A percentile compares a stretch with the other conserved stretches of the same genome.
phyloP scores from a whole-genome alignment of 2,797 vertebrate genomes.

The Phoxinus dragarum region DNA sequence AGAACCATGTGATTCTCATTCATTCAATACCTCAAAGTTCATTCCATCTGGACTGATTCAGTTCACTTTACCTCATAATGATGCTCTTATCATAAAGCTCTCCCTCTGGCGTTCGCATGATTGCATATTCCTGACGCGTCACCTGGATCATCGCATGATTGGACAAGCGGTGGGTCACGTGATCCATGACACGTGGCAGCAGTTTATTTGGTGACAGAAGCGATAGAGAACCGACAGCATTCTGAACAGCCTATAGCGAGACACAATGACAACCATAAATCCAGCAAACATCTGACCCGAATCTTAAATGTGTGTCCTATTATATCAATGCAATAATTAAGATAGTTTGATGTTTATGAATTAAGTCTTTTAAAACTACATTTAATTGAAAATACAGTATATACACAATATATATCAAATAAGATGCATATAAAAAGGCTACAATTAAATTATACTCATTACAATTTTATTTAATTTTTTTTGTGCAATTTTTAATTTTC shows the following conservation, averaged over 20 bases:
- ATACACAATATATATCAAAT: neutral
- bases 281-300: neutral
- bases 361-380: neutral
- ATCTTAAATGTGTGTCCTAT: neutral
- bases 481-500: no score
- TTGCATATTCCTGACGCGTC: slow-evolving; percentile 91
- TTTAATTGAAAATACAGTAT: neutral
- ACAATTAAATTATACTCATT: neutral
- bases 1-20: neutral
- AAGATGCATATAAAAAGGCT: neutral
- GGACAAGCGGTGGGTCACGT: slow-evolving; percentile 81
- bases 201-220: slow-evolving; percentile 86
- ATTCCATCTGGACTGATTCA: neutral
- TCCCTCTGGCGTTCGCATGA: slow-evolving; percentile 91
- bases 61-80: slow-evolving; percentile 85
- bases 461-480: no score
- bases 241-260: slow-evolving; percentile 84
- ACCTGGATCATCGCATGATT: slow-evolving; percentile 84
- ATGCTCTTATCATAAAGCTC: slow-evolving; percentile 93
- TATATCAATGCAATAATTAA: slow-evolving; percentile 54
- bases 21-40: neutral
- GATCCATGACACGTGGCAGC: slow-evolving; percentile 85
- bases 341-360: neutral
- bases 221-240: slow-evolving; percentile 88
- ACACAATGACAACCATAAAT: neutral